These are phyloP conservation scores for Deroplatys truncata DNA, from an alignment of 2,888 invertebrate species.

Conservation along the genomic window DNA sequence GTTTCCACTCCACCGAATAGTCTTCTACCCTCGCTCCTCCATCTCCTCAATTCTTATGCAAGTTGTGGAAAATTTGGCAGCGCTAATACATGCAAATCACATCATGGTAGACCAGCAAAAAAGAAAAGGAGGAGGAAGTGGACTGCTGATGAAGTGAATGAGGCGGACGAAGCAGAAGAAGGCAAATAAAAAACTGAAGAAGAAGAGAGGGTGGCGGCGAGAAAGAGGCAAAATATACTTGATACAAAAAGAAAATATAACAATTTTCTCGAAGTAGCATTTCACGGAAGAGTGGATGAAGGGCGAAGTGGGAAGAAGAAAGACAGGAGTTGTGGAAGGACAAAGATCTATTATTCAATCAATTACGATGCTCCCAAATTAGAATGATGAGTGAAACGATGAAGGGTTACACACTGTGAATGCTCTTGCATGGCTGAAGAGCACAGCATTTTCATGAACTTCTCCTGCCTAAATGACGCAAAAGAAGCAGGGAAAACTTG, in stretches of 20 bases:
- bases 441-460: neutral
- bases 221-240: neutral
- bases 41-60: slow-evolving; percentile 21
- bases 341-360: slow-evolving; percentile 26
- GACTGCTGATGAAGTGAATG: slow-evolving; percentile 25
- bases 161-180: slow-evolving; percentile 21
- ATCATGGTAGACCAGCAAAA: slow-evolving; percentile 20
- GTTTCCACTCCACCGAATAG: slow-evolving; percentile 17
- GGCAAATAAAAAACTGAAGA: slow-evolving; percentile 4
- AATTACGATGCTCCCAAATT: slow-evolving; percentile 27
- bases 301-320: neutral
- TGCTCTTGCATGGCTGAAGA: too few relatives aligned
- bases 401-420: neutral
- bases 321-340: neutral
- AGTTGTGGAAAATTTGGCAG: slow-evolving; percentile 19
- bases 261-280: slow-evolving; percentile 8
- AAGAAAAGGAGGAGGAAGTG: slow-evolving; percentile 19
- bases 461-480: neutral
- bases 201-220: neutral
- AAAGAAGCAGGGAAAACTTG: neutral
- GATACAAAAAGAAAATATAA: slow-evolving; percentile 26
- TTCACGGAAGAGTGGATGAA: slow-evolving; percentile 10
- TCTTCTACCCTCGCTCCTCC: neutral
- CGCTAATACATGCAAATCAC: slow-evolving; percentile 30
- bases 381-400: slow-evolving; percentile 19